Conservation (phyloP, 2,797 vertebrate species). For the Pseudochaenichthys georgianus region DNA sequence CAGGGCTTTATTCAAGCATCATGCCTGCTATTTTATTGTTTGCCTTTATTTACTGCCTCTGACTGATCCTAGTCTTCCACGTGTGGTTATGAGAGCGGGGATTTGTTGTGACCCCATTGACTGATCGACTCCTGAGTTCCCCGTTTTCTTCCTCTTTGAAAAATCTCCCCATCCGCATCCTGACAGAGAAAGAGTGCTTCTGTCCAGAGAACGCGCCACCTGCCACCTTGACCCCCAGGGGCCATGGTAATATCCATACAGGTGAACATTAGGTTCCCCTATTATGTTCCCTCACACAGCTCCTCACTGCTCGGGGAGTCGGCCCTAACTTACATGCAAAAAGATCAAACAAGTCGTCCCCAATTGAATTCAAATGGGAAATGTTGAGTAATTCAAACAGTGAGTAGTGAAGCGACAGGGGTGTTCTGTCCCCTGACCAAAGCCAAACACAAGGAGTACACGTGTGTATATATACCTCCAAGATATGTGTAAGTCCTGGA, state of each 20-base stretch:
- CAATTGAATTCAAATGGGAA: constrained; percentile 87
- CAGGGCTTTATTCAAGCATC: constrained; percentile 79
- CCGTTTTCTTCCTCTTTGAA: constrained; percentile 70
- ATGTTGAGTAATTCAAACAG: constrained; percentile 82
- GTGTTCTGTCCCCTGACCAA: constrained; percentile 78
- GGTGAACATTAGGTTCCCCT: constrained; percentile 83
- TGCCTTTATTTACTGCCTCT: constrained; percentile 80
- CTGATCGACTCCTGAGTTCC: constrained; percentile 74
- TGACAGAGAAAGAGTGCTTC: constrained; percentile 66
- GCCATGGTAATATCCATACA: constrained; percentile 85
- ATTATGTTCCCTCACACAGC: constrained; percentile 82
- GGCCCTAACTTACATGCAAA: constrained; percentile 79
- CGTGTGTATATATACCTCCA: constrained; percentile 63
- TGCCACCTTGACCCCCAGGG: constrained; percentile 79
- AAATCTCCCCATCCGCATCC: constrained; percentile 59
- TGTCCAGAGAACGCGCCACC: constrained; percentile 79
- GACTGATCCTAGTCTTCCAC: constrained; percentile 70
- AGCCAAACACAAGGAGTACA: constrained; percentile 71
- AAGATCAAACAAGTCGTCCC: constrained; percentile 86
- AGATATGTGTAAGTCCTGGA: constrained; percentile 79
- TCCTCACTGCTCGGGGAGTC: constrained; percentile 77
- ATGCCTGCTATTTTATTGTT: constrained; percentile 78
- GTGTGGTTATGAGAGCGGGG: constrained; percentile 71
- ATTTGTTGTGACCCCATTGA: constrained; percentile 79
- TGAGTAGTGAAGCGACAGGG: constrained; percentile 75